Percentiles rank a stretch among this genome's conserved stretches.
phyloP scores from a whole-genome alignment of 1,140 invertebrate species.

The Camponotus vicinus region DNA sequence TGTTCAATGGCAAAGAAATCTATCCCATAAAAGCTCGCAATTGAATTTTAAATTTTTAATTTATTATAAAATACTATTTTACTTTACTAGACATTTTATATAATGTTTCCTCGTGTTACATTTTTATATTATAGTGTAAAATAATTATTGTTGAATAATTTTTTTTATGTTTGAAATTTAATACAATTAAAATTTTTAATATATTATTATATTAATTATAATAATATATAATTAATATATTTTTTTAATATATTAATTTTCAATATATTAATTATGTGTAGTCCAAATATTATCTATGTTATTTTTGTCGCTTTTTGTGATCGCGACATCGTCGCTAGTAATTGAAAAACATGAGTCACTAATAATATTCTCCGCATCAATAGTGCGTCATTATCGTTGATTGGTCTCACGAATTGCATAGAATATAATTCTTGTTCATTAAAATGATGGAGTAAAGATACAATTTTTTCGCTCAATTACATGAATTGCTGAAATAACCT shows the following conservation, averaged over 20 bases:
- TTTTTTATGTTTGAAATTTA: background rate
- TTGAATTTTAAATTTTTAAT: background rate
- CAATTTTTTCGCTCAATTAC: background rate
- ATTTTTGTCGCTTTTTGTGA: conserved; percentile 9
- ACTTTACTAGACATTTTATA: background rate
- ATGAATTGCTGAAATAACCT: background rate
- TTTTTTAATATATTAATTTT: no score
- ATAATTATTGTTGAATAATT: background rate
- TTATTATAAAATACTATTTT: background rate
- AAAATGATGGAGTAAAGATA: background rate
- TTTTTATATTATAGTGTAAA: background rate
- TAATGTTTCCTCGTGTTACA: background rate
- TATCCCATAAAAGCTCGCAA: background rate
- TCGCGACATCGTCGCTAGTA: conserved; percentile 17
- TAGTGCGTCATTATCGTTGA: conserved; percentile 31
- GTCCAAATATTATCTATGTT: background rate
- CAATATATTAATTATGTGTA: background rate
- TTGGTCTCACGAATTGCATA: conserved; percentile 4
- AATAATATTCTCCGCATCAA: conserved; percentile 41
- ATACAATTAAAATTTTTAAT: background rate
- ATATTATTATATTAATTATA: background rate
- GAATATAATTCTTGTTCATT: conserved; percentile 30
- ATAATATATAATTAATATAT: no score
- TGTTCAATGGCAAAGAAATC: background rate
- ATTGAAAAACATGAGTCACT: conserved; percentile 55